A percentile compares a stretch with the other conserved stretches of the same genome.
These are phyloP conservation scores for Enteromius afrohamiltoni DNA, from an alignment of 2,797 vertebrate genomes.

Conservation along the genomic window DNA sequence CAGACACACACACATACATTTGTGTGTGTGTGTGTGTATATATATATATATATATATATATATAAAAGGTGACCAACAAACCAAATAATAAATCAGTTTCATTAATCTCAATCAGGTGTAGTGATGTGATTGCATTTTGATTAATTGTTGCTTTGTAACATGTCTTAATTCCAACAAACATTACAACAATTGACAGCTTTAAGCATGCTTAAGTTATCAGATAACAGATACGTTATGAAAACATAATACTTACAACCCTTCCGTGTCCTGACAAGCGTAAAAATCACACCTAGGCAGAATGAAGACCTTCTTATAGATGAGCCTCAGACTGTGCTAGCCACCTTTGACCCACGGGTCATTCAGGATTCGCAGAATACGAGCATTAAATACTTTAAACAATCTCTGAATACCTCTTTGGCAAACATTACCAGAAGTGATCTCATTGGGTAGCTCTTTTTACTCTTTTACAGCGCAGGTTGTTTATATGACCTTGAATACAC, in stretches of 20 bases:
- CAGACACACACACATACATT: too few relatives aligned
- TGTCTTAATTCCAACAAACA: neutral
- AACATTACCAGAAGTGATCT: conserved; percentile 27
- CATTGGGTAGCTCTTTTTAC: conserved; percentile 12
- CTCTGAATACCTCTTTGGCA: conserved; percentile 24
- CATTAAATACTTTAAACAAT: conserved; percentile 25
- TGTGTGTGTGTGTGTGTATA: too few relatives aligned
- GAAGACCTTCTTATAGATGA: conserved; percentile 34
- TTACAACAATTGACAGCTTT: neutral
- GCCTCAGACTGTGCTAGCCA: conserved; percentile 21
- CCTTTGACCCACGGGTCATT: conserved; percentile 41
- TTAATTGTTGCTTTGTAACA: neutral
- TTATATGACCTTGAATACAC: conserved; percentile 20
- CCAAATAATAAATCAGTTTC: neutral
- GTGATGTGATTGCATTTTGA: neutral
- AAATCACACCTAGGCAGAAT: neutral
- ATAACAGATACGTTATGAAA: neutral
- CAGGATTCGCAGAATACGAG: neutral
- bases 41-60: too few relatives aligned
- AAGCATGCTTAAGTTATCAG: neutral
- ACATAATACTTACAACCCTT: conserved; percentile 2
- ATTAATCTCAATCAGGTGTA: neutral
- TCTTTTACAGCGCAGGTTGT: conserved; percentile 28
- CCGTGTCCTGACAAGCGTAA: neutral
- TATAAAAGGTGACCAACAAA: too few relatives aligned